These are phyloP conservation scores for Stegodyphus mimosarum DNA, from an alignment of 1,140 invertebrate genomes.

Conservation along the genomic window DNA sequence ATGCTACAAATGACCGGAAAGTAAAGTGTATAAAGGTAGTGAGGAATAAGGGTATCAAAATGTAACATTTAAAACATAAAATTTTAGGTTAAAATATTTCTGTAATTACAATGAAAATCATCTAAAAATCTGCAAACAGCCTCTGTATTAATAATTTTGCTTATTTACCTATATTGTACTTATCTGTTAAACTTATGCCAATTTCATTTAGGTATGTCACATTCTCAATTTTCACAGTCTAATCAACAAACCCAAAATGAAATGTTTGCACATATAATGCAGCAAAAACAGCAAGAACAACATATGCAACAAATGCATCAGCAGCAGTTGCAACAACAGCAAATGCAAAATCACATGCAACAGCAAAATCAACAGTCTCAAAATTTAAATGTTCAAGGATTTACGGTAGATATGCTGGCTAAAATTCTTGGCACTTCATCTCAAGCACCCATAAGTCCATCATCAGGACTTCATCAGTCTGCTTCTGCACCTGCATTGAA, in stretches of 20 bases:
- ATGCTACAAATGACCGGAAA: too few species aligned
- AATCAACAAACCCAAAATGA: slow-evolving; percentile 10
- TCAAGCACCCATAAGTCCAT: slow-evolving; percentile 11
- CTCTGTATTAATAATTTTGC: too few species aligned
- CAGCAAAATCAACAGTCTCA: slow-evolving; percentile 67
- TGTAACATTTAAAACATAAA: too few species aligned
- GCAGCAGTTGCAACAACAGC: slow-evolving; percentile 10
- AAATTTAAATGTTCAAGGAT: slow-evolving; percentile 58
- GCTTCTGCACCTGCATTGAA: slow-evolving; percentile 15
- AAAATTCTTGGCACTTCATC: slow-evolving; percentile 27
- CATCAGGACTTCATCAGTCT: slow-evolving; percentile 21
- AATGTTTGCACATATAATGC: slow-evolving; percentile 28
- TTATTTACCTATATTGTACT: too few species aligned
- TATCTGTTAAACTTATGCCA: too few species aligned
- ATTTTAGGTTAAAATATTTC: too few species aligned
- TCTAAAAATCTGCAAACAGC: too few species aligned
- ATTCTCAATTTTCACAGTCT: slow-evolving; percentile 8
- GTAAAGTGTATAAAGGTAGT: too few species aligned
- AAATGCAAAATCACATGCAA: slow-evolving; percentile 61
- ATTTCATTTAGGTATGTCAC: slow-evolving; percentile 11
- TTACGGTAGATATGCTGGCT: slow-evolving; percentile 47
- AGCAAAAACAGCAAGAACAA: slow-evolving; percentile 39
- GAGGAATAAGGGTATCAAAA: too few species aligned
- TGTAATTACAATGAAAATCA: too few species aligned
- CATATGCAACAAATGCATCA: slow-evolving; percentile 34